Base-by-base conservation (phyloP, 1,140 invertebrate genomes). In the Cheumatopsyche charites region DNA sequence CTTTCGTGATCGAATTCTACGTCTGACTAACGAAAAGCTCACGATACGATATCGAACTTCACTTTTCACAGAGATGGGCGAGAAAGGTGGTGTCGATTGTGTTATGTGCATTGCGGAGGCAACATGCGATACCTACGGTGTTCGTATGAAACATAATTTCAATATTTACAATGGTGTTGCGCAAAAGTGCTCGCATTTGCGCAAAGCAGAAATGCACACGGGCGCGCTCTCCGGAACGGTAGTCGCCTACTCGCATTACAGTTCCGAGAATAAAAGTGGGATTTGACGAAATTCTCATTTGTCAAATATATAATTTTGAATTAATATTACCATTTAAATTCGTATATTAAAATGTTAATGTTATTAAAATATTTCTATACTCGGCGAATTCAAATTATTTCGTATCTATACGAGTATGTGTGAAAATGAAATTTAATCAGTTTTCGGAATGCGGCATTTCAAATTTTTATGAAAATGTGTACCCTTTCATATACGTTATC, bases 201-300 rank as follows among this genome's bases (percentile, higher is more conserved):
- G 19, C 55, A 62, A 23, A 36, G 29, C 29, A 36, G 55, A 43
- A 70, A 41, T 61, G 55, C 21, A 45, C 49, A 45, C 67, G 55
- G 17, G 62, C 19, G 62, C 71, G 63, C 49, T 72, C 71, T 72
- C 42, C 47, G 71, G 71, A 72, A 72, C 71, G 52, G 21, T 67
- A 72, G 47, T 45, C 19, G 63, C 36, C 23, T n/a, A 45, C 52
- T 72, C 71, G 42, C 17, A 52, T 72, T 72, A 72, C 71, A 61
- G 21, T 25, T 58, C 23, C 23, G 55, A 58, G 19, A 19, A 58
- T 58, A 58, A 25, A 13, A 58, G 23, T 25, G 21, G 3, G 15
- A n/a, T 47, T 47, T 47, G 43, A 36, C 9, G 9, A 36, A 36
- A 9, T 36, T 36, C 29, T 36, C 3, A 4, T 36, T 9, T 36